Evolutionary conservation across 1,140 invertebrate genomes (phyloP).

Genomic region (Trachymyrmex cornetzi): DNA sequence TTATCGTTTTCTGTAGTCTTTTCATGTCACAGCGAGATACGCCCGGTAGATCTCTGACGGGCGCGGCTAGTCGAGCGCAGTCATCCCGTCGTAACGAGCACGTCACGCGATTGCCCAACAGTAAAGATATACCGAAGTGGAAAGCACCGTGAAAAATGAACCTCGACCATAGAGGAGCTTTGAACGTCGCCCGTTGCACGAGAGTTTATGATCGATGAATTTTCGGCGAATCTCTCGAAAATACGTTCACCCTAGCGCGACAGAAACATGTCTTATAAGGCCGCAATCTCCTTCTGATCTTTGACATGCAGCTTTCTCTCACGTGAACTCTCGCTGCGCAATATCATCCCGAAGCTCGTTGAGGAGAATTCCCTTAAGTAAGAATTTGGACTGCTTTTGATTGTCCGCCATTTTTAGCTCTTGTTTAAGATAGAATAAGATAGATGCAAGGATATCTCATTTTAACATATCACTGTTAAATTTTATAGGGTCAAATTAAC

Average conservation of each 20-base stretch:
- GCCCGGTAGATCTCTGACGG: constrained; percentile 16
- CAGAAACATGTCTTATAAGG: constrained; percentile 33
- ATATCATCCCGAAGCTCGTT: not conserved
- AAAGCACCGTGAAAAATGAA: constrained; percentile 77
- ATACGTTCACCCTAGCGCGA: constrained; percentile 41
- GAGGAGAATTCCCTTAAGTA: too few species aligned
- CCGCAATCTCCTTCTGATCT: constrained; percentile 51
- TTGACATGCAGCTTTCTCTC: constrained; percentile 72
- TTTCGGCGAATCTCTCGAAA: constrained; percentile 63
- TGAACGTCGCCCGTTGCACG: constrained; percentile 61
- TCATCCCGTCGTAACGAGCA: constrained; percentile 67
- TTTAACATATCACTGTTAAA: too few species aligned
- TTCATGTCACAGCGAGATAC: constrained; percentile 29
- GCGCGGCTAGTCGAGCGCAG: constrained; percentile 28
- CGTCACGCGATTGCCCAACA: constrained; percentile 70
- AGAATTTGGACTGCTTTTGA: too few species aligned
- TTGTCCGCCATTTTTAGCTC: too few species aligned
- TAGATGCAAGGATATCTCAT: too few species aligned
- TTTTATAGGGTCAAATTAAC: too few species aligned
- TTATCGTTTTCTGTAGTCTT: not conserved
- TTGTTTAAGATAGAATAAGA: too few species aligned
- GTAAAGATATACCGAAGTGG: constrained; percentile 68
- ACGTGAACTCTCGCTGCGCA: constrained; percentile 28
- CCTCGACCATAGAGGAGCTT: constrained; percentile 31
- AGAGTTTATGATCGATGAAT: constrained; percentile 77